Percentiles rank a stretch among this genome's conserved stretches.
phyloP scores from a whole-genome alignment of 2,797 vertebrate genomes.

The Hafferia zeledoni region DNA sequence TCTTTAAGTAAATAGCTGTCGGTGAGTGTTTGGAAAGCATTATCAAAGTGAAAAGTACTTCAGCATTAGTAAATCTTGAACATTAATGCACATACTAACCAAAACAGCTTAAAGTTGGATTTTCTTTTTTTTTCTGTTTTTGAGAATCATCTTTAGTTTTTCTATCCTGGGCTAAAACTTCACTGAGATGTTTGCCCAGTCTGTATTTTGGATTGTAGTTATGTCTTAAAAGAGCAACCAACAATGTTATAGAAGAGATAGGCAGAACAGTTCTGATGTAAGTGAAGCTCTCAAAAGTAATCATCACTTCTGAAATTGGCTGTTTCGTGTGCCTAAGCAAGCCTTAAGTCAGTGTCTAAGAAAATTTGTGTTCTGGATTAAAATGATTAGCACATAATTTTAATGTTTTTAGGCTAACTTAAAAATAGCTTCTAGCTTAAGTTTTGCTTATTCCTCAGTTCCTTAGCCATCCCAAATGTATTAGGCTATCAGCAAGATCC shows the following conservation, averaged over 20 bases:
- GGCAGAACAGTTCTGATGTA: background rate
- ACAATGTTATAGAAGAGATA: background rate
- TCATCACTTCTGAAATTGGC: background rate
- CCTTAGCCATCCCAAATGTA: background rate
- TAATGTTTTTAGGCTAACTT: background rate
- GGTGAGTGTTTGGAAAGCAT: slow-evolving; percentile 37
- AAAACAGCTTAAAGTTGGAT: background rate
- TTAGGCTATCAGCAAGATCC: background rate
- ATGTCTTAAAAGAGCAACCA: background rate
- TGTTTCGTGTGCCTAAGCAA: background rate
- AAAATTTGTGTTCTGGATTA: background rate
- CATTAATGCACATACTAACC: background rate
- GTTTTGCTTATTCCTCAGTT: background rate
- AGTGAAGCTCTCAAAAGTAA: background rate
- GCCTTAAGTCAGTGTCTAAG: background rate
- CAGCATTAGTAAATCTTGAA: background rate
- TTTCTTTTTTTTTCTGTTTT: background rate
- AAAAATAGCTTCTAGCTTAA: background rate
- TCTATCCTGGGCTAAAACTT: background rate
- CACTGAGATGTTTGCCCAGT: background rate
- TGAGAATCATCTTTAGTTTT: background rate
- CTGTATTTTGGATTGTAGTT: background rate
- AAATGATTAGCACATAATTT: background rate
- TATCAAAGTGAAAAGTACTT: background rate
- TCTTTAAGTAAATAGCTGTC: slow-evolving; percentile 35